Conservation (phyloP, 2,797 vertebrate species). For the Sternotherus odoratus region DNA sequence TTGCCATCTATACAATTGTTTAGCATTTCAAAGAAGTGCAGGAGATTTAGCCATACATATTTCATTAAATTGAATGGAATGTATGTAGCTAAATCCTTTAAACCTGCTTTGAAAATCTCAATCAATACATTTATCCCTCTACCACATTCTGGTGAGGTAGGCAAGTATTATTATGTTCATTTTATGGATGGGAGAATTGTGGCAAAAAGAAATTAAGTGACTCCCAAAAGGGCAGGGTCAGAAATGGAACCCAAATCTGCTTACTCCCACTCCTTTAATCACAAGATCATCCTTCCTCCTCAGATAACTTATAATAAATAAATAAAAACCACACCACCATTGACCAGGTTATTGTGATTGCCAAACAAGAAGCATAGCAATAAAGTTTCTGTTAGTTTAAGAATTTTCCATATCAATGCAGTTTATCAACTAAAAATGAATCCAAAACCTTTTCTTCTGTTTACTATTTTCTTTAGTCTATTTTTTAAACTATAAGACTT, state of each 20-base stretch:
- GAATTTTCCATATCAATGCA: background rate
- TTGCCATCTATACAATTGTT: background rate
- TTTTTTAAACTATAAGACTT: background rate
- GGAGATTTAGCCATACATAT: background rate
- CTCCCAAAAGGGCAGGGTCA: background rate
- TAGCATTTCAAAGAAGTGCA: background rate
- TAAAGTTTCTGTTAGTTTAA: background rate
- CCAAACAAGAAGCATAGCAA: background rate
- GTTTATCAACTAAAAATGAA: background rate
- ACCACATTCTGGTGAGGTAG: background rate
- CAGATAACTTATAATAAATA: background rate
- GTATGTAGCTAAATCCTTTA: background rate
- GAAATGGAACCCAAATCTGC: background rate
- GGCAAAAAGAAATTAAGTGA: background rate
- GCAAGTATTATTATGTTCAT: background rate
- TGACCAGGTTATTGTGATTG: background rate
- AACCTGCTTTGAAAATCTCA: conserved; percentile 1
- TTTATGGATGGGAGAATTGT: background rate
- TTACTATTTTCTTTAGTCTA: background rate
- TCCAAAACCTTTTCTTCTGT: background rate
- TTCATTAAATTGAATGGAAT: background rate
- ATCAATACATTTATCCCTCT: background rate
- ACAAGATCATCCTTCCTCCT: background rate
- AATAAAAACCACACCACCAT: background rate
- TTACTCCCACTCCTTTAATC: background rate